phyloP scores from a whole-genome alignment of 2,888 invertebrate species.

The Alsophila aescularia region DNA sequence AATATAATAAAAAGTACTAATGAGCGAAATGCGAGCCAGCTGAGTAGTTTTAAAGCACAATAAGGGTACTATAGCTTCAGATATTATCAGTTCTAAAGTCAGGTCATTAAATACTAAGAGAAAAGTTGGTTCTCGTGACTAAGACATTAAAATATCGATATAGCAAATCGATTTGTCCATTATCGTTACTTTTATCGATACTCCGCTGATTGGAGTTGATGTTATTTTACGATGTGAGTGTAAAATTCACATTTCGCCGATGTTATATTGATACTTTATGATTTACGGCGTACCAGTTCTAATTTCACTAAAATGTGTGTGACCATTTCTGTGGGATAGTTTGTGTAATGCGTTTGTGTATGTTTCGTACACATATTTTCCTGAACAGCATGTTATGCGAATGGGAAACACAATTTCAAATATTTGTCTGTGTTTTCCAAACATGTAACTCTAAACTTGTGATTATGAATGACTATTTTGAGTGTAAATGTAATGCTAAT shows the following conservation, averaged over 20 bases:
- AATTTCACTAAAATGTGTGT: conserved; percentile 18
- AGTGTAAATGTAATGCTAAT: too few species aligned
- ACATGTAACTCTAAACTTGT: too few species aligned
- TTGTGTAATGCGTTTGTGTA: neutral
- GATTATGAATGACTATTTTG: too few species aligned
- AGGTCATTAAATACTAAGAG: conserved; percentile 11
- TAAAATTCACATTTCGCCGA: conserved; percentile 32
- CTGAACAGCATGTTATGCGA: neutral
- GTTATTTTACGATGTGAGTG: conserved; percentile 31
- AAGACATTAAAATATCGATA: conserved; percentile 30
- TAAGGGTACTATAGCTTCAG: conserved; percentile 14
- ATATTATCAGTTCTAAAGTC: conserved; percentile 14
- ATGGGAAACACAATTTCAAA: neutral
- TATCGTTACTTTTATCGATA: conserved; percentile 36
- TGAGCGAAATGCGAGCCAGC: conserved; percentile 11
- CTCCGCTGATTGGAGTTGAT: conserved; percentile 35
- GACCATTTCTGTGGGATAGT: neutral
- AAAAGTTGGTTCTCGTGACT: conserved; percentile 22
- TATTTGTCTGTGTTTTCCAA: too few species aligned
- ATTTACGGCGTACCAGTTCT: conserved; percentile 18
- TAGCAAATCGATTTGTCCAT: conserved; percentile 25
- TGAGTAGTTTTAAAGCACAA: conserved; percentile 25
- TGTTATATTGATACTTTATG: conserved; percentile 36
- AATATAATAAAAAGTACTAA: conserved; percentile 19
- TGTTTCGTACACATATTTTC: neutral